Percentiles rank a stretch among this genome's conserved stretches.
These are phyloP conservation scores for Corydoras sp. DNA, from an alignment of 2,113 vertebrate genomes.

Conservation along the genomic window DNA sequence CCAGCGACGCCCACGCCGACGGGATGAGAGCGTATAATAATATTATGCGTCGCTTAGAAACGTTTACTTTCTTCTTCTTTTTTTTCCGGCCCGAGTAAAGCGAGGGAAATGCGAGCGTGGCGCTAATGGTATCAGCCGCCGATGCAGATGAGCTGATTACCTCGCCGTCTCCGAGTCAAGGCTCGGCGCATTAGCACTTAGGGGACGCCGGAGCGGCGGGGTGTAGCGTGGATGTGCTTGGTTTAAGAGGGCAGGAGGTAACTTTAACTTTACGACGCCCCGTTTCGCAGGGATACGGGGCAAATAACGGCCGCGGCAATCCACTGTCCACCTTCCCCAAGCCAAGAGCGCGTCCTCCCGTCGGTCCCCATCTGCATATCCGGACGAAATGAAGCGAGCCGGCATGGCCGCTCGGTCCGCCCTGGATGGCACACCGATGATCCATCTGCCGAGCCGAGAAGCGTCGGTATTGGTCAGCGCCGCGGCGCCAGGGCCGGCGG, in stretches of 20 bases:
- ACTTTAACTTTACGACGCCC: constrained; percentile 21
- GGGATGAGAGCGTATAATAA: constrained; percentile 21
- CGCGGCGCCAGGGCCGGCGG: neutral
- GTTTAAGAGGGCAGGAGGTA: constrained; percentile 5
- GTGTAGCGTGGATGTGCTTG: neutral
- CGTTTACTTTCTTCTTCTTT: neutral
- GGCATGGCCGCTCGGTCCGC: neutral
- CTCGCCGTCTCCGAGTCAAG: constrained; percentile 15
- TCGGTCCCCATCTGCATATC: constrained; percentile 18
- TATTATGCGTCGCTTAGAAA: constrained; percentile 3
- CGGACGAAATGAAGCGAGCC: constrained; percentile 17
- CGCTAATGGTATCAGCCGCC: constrained; percentile 18
- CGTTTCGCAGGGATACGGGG: constrained; percentile 17
- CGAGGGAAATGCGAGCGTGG: constrained; percentile 12
- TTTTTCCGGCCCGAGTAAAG: neutral
- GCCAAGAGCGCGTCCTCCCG: neutral
- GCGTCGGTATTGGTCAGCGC: constrained; percentile 6
- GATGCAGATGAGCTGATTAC: constrained; percentile 9
- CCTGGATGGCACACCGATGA: constrained; percentile 25
- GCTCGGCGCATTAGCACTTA: constrained; percentile 18
- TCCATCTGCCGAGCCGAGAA: constrained; percentile 10
- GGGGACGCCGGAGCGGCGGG: constrained; percentile 16
- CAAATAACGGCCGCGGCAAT: constrained; percentile 19
- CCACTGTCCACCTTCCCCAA: constrained; percentile 20
- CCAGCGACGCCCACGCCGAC: constrained; percentile 15